These are phyloP conservation scores for Strix occidentalis DNA, from an alignment of 2,797 vertebrate genomes.

Conservation along the genomic window DNA sequence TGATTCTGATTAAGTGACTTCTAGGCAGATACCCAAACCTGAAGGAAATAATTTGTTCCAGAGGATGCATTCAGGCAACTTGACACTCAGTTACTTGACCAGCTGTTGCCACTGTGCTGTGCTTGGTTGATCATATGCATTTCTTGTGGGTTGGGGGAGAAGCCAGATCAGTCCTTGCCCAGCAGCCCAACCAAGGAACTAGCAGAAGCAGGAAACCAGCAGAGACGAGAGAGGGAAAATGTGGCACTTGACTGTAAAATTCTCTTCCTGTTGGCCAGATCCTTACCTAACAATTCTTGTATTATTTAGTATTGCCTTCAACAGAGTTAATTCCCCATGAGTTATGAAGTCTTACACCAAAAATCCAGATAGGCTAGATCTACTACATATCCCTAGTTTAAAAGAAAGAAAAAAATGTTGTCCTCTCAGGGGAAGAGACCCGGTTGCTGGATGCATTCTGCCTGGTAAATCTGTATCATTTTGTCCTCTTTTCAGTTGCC, in stretches of 20 bases:
- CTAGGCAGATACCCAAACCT: neutral
- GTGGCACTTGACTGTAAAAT: neutral
- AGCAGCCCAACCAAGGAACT: neutral
- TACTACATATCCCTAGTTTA: neutral
- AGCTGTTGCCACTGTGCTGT: neutral
- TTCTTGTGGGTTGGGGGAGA: neutral
- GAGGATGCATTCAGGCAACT: neutral
- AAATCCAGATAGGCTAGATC: neutral
- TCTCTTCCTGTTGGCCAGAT: neutral
- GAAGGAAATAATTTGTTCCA: neutral
- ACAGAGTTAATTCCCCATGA: neutral
- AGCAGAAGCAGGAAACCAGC: neutral
- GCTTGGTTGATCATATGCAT: neutral
- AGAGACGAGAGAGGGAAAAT: neutral
- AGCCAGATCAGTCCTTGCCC: neutral
- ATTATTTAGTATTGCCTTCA: neutral
- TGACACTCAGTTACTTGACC: neutral
- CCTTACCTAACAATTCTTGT: neutral
- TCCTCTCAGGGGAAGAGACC: neutral
- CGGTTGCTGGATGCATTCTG: neutral
- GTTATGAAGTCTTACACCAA: neutral
- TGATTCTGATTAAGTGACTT: neutral
- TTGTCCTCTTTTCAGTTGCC: neutral
- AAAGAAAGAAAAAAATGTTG: neutral
- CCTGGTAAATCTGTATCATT: neutral